These are phyloP conservation scores for Gadus chalcogrammus DNA, from an alignment of 2,113 vertebrate species.

Conservation along the genomic window DNA sequence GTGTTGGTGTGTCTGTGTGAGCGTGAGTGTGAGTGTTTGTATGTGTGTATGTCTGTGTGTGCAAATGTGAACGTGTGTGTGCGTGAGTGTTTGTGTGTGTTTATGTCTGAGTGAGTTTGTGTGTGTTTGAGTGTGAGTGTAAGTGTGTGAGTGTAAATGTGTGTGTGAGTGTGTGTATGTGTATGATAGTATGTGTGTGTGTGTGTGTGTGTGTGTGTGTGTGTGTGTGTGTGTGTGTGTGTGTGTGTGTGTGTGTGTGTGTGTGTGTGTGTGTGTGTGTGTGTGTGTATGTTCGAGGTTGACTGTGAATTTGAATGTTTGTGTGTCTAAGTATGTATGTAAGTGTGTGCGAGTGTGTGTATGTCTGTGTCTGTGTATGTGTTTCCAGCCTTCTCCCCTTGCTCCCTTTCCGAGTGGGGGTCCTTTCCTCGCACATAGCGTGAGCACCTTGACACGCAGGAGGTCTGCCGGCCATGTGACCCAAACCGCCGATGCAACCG, in stretches of 20 bases:
- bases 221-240: slow-evolving; percentile 80
- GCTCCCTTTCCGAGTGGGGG: no score
- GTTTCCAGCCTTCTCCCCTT: slow-evolving; percentile 9
- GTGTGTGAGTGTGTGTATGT: slow-evolving; percentile 1
- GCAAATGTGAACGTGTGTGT: not conserved
- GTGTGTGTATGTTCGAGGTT: slow-evolving; percentile 78
- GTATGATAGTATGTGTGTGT: slow-evolving; percentile 24
- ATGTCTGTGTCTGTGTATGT: not conserved
- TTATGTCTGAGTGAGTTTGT: not conserved
- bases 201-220: slow-evolving; percentile 2
- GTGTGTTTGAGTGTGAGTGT: not conserved
- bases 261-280: slow-evolving; percentile 9
- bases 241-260: slow-evolving; percentile 22
- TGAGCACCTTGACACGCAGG: no score
- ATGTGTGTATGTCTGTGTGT: not conserved
- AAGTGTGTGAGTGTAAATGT: not conserved
- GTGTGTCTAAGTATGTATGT: slow-evolving; percentile 3
- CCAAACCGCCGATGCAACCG: no score
- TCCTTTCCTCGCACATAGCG: no score
- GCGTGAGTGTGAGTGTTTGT: slow-evolving; percentile 61
- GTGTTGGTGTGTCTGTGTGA: slow-evolving; percentile 5
- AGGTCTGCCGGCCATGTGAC: no score
- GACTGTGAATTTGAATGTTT: slow-evolving; percentile 17
- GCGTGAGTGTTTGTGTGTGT: not conserved
- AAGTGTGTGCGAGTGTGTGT: slow-evolving; percentile 66